Base-by-base conservation (phyloP, 2,113 vertebrate species). In the Paracanthobrama guichenoti region DNA sequence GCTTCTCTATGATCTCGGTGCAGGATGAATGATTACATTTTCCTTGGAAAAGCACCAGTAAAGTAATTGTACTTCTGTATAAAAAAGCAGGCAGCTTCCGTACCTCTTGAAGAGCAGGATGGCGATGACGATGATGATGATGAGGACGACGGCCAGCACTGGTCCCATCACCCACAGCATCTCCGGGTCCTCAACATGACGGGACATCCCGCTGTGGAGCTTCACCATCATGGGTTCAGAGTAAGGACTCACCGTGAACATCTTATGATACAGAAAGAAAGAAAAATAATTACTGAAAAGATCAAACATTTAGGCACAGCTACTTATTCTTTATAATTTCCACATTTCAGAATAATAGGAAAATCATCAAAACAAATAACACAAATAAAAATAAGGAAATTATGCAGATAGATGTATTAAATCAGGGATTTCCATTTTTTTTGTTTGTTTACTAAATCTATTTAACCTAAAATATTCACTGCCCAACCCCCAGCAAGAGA, bases 161-260 rank as follows among this genome's bases (percentile, higher is more conserved):
- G 98, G 98, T 50, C 98, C 98, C 91, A 98, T 98, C 91, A 99
- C 98, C 98, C 98, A 99, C 80, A 99, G 93, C 98, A 99, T 98
- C 92, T 99, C 97, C 0, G 97, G 96, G 28, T 99, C 97, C 87
- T 99, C 97, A 31, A 95, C 93, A 44, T 96, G 96, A 83, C 94
- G 94, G 0, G 94, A 91, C 87, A 93, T 88, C 3, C 90, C 89
- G 12, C 92, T 92, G 78, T 93, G 91, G 82, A 96, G 92, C 86
- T 95, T 95, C 91, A 98, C 95, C 83, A 91, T 91, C 1, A 98
- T 95, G 88, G 96, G 93, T 60, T 98, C 97, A 0, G 98, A 99
- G 91, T 97, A 97, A 0, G 97, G 96, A 85, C 97, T 98, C 91
- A 96, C 95, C 13, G 96, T 95, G 0, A 97, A 97, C 39, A 93